Base-by-base conservation (phyloP, 2,888 invertebrate genomes). In the Lamellibrachia satsuma region DNA sequence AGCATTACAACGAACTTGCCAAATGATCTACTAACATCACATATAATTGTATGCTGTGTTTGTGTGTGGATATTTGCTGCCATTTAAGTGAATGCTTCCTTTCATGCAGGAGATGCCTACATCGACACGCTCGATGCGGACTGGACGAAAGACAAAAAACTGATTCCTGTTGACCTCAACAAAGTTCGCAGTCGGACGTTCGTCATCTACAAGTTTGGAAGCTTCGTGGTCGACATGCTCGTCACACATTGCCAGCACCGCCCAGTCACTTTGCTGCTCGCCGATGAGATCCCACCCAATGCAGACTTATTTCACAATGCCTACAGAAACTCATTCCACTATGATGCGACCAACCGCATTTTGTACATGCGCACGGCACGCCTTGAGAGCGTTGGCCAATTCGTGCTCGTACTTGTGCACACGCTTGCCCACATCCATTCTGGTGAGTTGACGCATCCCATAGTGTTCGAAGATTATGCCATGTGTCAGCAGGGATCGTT, bases 121-220 rank as follows among this genome's bases (percentile, higher is more conserved):
- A 94, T 95, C 15, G 96, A 96, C 92, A 92, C 93, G 3, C 94
- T 94, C 60, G 96, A 96, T 92, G 94, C 95, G 7, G 94, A 94
- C 91, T 96, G 96, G 96, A 94, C 94, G 22, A 94, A 93, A 8
- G 96, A 96, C 93, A 94, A 94, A 91, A 94, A 95, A 92, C 95
- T 96, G 91, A 94, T 94, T 92, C 96, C 96, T 9, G 95, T 96
- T 22, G 96, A 96, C 94, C 94, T 96, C 57, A 96, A 95, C 94
- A 95, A 95, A 93, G 94, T 96, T 75, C 52, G 52, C 93, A 95
- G 95, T 15, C 93, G 96, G 75, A 94, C 94, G 52, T 96, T 96
- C 92, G 95, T 96, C 60, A 95, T 96, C 91, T 96, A 96, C 95
- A 96, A 96, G 94, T 96, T 96, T 94, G 96, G 96, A 52, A 95